These are phyloP conservation scores for Dryobates pubescens DNA, from an alignment of 2,797 vertebrate genomes.

Conservation along the genomic window DNA sequence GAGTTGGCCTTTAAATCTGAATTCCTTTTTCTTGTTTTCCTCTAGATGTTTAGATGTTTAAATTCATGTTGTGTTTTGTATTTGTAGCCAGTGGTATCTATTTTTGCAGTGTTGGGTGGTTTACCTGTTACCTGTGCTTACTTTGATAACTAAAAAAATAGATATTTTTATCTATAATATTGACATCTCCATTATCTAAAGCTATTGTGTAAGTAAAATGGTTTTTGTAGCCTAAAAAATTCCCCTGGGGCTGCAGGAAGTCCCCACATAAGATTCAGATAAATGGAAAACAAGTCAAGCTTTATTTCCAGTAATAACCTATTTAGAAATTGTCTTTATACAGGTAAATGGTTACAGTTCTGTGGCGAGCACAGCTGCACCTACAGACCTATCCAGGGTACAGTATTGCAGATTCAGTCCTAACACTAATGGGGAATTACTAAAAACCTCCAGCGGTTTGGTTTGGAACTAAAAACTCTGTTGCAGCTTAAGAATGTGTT, in stretches of 20 bases:
- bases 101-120: neutral
- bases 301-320: constrained; percentile 63
- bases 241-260: neutral
- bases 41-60: neutral
- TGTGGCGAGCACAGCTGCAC: constrained; percentile 78
- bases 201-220: neutral
- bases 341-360: constrained; percentile 92
- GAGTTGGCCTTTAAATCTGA: constrained; percentile 39
- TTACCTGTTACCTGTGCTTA: neutral
- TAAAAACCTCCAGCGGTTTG: constrained; percentile 38
- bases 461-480: neutral
- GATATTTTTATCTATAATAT: too few relatives aligned
- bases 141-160: neutral
- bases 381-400: constrained; percentile 87
- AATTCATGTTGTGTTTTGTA: neutral
- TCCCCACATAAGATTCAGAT: neutral
- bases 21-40: constrained; percentile 1
- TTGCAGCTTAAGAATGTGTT: constrained; percentile 67
- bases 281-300: constrained; percentile 13
- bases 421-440: constrained; percentile 68
- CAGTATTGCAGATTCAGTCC: constrained; percentile 79
- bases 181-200: neutral
- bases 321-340: constrained; percentile 78
- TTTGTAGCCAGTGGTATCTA: neutral
- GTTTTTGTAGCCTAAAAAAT: neutral